Evolutionary conservation across 1,140 invertebrate genomes (phyloP).

Genomic region (Hycleus phaleratus): DNA sequence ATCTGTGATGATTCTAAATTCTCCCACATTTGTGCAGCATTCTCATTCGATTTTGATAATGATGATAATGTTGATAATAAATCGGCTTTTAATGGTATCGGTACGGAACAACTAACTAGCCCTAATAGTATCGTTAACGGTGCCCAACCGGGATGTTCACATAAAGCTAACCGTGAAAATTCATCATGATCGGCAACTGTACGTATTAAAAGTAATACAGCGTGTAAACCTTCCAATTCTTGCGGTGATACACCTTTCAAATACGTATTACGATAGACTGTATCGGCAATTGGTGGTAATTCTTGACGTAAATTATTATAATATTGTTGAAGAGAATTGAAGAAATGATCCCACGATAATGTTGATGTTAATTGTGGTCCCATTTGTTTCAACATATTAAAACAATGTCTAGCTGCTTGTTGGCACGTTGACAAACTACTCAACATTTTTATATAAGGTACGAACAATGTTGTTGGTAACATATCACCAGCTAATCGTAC

Average conservation of each 20-base stretch:
- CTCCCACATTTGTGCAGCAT: conserved; percentile 76
- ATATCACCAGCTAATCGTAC: conserved; percentile 77
- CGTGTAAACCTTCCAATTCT: conserved; percentile 80
- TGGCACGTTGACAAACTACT: conserved; percentile 68
- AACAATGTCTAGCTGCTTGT: conserved; percentile 70
- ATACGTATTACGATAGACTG: conserved; percentile 56
- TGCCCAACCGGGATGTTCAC: conserved; percentile 81
- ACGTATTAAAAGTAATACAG: conserved; percentile 69
- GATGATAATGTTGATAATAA: conserved; percentile 68
- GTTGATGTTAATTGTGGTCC: conserved; percentile 44
- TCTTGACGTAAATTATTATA: conserved; percentile 62
- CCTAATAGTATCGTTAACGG: conserved; percentile 72
- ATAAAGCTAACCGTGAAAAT: conserved; percentile 67
- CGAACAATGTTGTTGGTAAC: conserved; percentile 75
- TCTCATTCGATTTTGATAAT: conserved; percentile 63
- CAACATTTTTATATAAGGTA: conserved; percentile 82
- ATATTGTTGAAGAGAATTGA: conserved; percentile 73
- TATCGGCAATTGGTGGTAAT: conserved; percentile 50
- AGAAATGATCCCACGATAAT: conserved; percentile 85
- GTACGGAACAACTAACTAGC: conserved; percentile 76
- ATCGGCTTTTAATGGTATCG: conserved; percentile 76
- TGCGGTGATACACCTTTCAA: conserved; percentile 67
- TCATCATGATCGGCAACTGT: conserved; percentile 72
- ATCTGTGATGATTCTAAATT: conserved; percentile 81
- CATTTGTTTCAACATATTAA: conserved; percentile 76